Evolutionary conservation across 2,113 vertebrate genomes (phyloP).

Genomic region (Zingel zingel): DNA sequence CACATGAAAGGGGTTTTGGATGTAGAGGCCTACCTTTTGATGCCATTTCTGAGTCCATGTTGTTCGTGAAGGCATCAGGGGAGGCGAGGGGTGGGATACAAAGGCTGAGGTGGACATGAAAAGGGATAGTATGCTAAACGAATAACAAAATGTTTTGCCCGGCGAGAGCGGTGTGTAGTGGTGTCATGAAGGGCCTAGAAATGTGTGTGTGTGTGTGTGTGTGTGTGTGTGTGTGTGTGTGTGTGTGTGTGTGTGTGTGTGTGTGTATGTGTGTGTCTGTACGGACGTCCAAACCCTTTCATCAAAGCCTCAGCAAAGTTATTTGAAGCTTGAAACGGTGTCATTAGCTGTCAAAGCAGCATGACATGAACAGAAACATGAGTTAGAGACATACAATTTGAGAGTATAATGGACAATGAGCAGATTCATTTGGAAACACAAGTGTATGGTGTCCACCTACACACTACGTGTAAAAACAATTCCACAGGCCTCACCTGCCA

Average conservation of each 20-base stretch:
- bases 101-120: constrained; percentile 60
- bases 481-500: neutral
- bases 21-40: constrained; percentile 60
- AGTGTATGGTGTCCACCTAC: constrained; percentile 5
- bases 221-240: constrained; percentile 8
- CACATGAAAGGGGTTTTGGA: constrained; percentile 68
- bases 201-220: neutral
- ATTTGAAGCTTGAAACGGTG: constrained; percentile 42
- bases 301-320: constrained; percentile 49
- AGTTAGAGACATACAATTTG: neutral
- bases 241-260: neutral
- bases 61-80: constrained; percentile 36
- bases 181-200: constrained; percentile 15
- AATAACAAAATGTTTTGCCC: constrained; percentile 57
- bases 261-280: constrained; percentile 9
- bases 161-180: neutral
- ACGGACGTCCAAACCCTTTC: constrained; percentile 33
- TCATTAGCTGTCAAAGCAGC: constrained; percentile 49
- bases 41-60: constrained; percentile 48
- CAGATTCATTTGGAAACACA: constrained; percentile 25
- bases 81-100: constrained; percentile 40
- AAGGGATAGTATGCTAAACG: constrained; percentile 60
- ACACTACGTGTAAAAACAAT: neutral
- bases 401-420: constrained; percentile 25
- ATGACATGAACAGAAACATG: constrained; percentile 17